Evolutionary conservation across 1,140 invertebrate genomes (phyloP), one percentile per base, ranked within the genome.

Genomic region (Akabosia matsudoensis): DNA sequence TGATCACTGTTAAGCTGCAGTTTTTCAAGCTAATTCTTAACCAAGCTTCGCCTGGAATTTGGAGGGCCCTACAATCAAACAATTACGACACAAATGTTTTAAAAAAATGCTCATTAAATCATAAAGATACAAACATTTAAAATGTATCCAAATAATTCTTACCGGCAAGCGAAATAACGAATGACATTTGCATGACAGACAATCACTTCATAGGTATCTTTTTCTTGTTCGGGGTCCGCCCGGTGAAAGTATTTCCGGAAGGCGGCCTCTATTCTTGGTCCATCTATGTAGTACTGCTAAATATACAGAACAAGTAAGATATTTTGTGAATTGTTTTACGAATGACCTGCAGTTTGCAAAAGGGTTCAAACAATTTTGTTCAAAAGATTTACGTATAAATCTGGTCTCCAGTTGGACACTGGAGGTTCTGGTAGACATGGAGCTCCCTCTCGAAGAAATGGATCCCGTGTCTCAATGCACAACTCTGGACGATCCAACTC

Each of bases 101-200:
- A 67, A 28, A 28, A 28, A 67, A 16, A 30, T 30, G 4, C 24
- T 33, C 26, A 54, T 3, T 0, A 30, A 70, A 26, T 74, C 64
- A 56, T 56, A 45, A 45, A 45, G 37, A 45, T 45, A 45, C 7
- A 45, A 45, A 45, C 7, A 7, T 56, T 13, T 22, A 56, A 24
- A 56, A 34, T 33, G n/a, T n/a, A n/a, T n/a, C n/a, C n/a, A n/a
- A 56, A 51, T 52, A 56, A n/a, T n/a, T 85, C 84, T 87, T 84
- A 96, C 94, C 94, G 90, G 87, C 97, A 99, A 22, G 97, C 91
- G 86, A 99, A 97, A 86, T 97, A 99, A 76, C 97, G 87, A 81
- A 99, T 99, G 14, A 99, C 97, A 87, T 99, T 99, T 16, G 94
- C 97, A 87, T 99, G 97, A 80, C 97, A 99, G 3, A 99, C 96